Base-by-base conservation (phyloP, 2,888 invertebrate species). In the Capitulum mitella region DNA sequence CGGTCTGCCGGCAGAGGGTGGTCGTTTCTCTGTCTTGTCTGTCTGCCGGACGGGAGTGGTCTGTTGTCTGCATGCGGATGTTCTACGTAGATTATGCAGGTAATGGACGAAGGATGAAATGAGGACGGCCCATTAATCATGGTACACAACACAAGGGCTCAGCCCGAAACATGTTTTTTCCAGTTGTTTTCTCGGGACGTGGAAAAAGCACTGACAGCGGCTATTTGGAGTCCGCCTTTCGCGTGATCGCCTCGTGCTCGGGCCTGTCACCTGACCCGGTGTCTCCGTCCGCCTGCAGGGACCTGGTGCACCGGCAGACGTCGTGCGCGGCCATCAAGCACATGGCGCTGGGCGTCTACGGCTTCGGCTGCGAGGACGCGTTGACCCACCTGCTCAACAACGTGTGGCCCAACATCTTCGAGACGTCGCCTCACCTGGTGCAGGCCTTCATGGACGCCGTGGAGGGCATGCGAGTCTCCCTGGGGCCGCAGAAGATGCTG, bases 331-430 rank as follows among this genome's bases (percentile, higher is more conserved):
- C 98, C 10, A 97, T 99, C 82, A 98, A 98, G 84, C 99, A 99
- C 87, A 96, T 99, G 94, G 94, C 98, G 0, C 88, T 99, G 32
- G 99, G 99, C 19, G 98, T 98, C 43, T 97, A 94, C 84, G 98
- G 98, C 3, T 98, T 98, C 86, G 98, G 98, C 1, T 99, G 98
- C 86, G 98, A 99, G 86, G 99, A 99, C 86, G 98, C 99, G 0
- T 88, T 99, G 10, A 91, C 95, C 70, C 99, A 99, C 88, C 88
- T 99, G 76, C 88, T 99, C 80, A 99, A 99, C 87, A 96, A 98
- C 85, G 98, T 99, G 40, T 99, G 99, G 99, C 99, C 99, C 22
- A 99, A 99, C 86, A 97, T 99, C 83, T 98, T 99, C 85, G 99
- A 99, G 88, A 98, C 98, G 0, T 98, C 98, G 26, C 99, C 99